Evolutionary conservation across 2,888 invertebrate species (phyloP).

Genomic region (Eumerus sabulonum): DNA sequence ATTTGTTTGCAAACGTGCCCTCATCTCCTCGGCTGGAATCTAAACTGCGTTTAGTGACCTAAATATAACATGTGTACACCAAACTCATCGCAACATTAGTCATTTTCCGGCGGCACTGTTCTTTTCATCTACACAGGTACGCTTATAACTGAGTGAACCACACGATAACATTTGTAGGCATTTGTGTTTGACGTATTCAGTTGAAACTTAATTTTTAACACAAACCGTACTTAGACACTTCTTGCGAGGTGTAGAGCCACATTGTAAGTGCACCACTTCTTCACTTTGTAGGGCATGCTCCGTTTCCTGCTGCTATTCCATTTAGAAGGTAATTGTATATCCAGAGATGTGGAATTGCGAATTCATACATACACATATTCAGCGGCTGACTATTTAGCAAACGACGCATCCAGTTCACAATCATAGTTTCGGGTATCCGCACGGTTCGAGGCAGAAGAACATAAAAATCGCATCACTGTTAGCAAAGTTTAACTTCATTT

Average conservation of each 20-base stretch:
- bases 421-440: slow-evolving; percentile 15
- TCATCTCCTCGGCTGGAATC: slow-evolving; percentile 8
- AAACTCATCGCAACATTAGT: slow-evolving; percentile 41
- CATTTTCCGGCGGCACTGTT: slow-evolving; percentile 23
- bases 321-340: slow-evolving; percentile 57
- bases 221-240: too few species aligned
- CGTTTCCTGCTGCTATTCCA: slow-evolving; percentile 22
- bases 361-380: slow-evolving; percentile 54
- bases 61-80: background rate
- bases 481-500: background rate
- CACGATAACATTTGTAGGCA: background rate
- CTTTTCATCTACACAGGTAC: too few species aligned
- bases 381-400: slow-evolving; percentile 42
- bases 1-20: slow-evolving; percentile 31
- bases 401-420: slow-evolving; percentile 53
- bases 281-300: background rate
- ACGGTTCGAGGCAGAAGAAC: slow-evolving; percentile 7
- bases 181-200: slow-evolving; percentile 8
- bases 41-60: slow-evolving; percentile 21
- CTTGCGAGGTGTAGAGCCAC: too few species aligned
- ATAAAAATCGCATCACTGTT: background rate
- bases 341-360: slow-evolving; percentile 57
- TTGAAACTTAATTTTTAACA: slow-evolving; percentile 33
- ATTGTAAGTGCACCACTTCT: too few species aligned
- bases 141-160: too few species aligned